Evolutionary conservation across 2,888 invertebrate genomes (phyloP).

Genomic region (Mythimna ferrago): DNA sequence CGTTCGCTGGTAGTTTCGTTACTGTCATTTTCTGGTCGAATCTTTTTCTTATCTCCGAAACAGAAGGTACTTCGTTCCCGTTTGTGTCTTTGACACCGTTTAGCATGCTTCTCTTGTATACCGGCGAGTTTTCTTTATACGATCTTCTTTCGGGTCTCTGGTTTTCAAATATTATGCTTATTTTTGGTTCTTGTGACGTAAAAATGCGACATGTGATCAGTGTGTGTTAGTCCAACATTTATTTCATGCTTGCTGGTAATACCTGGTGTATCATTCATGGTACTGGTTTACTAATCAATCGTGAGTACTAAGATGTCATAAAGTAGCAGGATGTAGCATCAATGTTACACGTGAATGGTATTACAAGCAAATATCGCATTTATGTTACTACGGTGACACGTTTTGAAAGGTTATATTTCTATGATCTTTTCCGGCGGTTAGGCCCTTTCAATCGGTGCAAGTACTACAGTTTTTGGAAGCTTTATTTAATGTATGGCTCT

Average conservation of each 20-base stretch:
- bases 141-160: conserved; percentile 87
- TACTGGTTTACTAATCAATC: conserved; percentile 34
- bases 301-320: conserved; percentile 27
- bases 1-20: conserved; percentile 86
- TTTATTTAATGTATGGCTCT: conserved; percentile 65
- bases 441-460: conserved; percentile 63
- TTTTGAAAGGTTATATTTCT: conserved; percentile 58
- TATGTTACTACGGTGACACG: conserved; percentile 68
- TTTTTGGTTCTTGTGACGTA: conserved; percentile 73
- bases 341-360: conserved; percentile 63
- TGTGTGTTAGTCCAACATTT: conserved; percentile 88
- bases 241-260: conserved; percentile 76
- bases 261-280: conserved; percentile 62
- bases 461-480: conserved; percentile 61
- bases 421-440: conserved; percentile 13
- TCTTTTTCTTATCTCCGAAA: conserved; percentile 91
- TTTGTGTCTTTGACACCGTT: conserved; percentile 90
- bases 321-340: conserved; percentile 57
- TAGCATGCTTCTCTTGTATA: conserved; percentile 83
- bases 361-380: conserved; percentile 68
- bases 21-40: conserved; percentile 90
- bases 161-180: conserved; percentile 77
- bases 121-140: conserved; percentile 84
- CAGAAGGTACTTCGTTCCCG: conserved; percentile 90
- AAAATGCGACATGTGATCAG: conserved; percentile 79